These are phyloP conservation scores for Hydrotaea diabolus DNA, from an alignment of 2,888 invertebrate species.

Conservation along the genomic window DNA sequence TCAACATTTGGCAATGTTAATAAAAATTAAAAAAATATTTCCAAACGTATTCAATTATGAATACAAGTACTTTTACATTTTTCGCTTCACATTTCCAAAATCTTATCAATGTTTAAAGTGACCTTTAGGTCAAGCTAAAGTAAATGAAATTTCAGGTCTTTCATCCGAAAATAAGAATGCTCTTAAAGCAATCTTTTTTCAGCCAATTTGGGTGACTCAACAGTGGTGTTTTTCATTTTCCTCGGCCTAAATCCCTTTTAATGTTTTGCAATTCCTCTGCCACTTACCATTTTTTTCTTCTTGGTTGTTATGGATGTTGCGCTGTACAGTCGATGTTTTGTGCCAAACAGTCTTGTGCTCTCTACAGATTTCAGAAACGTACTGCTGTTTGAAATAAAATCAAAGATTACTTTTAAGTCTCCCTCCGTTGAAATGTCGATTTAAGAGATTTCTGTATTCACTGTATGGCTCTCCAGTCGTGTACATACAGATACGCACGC, in stretches of 20 bases:
- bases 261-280: neutral
- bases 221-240: slow-evolving; percentile 56
- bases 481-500: neutral
- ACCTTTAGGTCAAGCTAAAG: slow-evolving; percentile 42
- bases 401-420: slow-evolving; percentile 60
- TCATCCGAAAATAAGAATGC: neutral
- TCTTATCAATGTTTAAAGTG: slow-evolving; percentile 41
- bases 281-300: slow-evolving; percentile 69
- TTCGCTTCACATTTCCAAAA: neutral
- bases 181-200: neutral
- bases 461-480: neutral
- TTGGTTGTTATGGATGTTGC: slow-evolving; percentile 47
- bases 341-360: slow-evolving; percentile 45
- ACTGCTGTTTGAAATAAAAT: slow-evolving; percentile 54
- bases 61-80: slow-evolving; percentile 40
- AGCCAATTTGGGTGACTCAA: slow-evolving; percentile 45
- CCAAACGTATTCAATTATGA: neutral
- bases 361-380: slow-evolving; percentile 37
- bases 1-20: neutral
- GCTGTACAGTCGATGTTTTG: slow-evolving; percentile 35
- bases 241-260: slow-evolving; percentile 7
- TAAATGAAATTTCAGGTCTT: neutral
- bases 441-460: slow-evolving; percentile 43
- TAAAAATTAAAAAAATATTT: neutral
- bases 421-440: slow-evolving; percentile 23